Base-by-base conservation (phyloP, 1,140 invertebrate species). In the Hirudo medicinalis region DNA sequence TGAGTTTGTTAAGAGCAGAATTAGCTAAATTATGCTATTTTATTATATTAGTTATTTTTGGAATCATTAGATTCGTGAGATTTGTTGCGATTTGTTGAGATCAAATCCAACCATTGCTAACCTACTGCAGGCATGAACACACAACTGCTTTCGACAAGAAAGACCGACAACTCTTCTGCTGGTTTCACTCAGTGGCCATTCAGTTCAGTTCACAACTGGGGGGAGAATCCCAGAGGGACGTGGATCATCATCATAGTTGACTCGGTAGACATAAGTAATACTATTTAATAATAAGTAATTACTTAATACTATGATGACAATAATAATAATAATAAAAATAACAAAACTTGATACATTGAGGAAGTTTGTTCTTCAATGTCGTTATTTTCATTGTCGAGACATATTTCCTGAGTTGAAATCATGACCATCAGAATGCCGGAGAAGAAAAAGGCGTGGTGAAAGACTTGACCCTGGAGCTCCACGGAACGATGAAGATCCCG, bases 201-300 rank as follows among this genome's bases (percentile, higher is more conserved):
- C 82, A 98, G 99, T 94, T 98, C 96, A 5, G 99, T 96, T 4
- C 96, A 99, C 78, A 97, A 92, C 9, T 99, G 96, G 96, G 96
- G 94, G 53, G 96, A 99, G 83, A 92, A 96, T 81, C 94, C 96
- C 0, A 88, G 90, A 77, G 95, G 95, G 22, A 88, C 85, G 57
- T 99, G 96, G 95, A 85, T 25, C 25, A 20, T 71, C 25, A 54
- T 19, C 53, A 68, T 74, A 25, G 27, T 36, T n/a, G 73, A 74
- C 54, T 25, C 54, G 22, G 73, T 73, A 69, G 27, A 36, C 11
- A 43, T 8, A 20, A 25, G 25, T 43, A 70, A 20, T 2, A 22
- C n/a, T 19, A 40, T 70, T 2, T 4, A 5, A 32, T 32, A 20
- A 70, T 19, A 70, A 43, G n/a, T 36, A 36, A 36, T 36, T 3